Percentiles rank a stretch among this genome's conserved stretches.
These are phyloP conservation scores for Liparis tanakae DNA, from an alignment of 2,797 vertebrate genomes.

Conservation along the genomic window DNA sequence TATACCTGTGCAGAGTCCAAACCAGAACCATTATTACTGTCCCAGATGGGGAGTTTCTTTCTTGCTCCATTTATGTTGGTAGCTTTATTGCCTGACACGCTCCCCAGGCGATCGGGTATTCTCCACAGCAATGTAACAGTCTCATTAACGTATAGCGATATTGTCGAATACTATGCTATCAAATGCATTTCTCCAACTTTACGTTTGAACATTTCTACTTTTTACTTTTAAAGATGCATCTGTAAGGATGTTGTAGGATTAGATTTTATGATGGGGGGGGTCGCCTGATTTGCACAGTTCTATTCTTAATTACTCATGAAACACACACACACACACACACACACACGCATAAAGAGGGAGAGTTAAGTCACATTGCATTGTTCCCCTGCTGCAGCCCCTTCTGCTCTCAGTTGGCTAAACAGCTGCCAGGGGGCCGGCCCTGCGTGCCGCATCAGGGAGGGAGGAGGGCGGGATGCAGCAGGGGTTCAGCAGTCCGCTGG, in stretches of 20 bases:
- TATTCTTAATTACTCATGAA: slow-evolving; percentile 5
- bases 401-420: slow-evolving; percentile 69
- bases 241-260: not conserved
- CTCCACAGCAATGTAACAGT: not conserved
- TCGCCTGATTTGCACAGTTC: not conserved
- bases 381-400: slow-evolving; percentile 52
- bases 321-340: slow-evolving; percentile 14
- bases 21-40: too few species aligned
- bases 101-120: not conserved
- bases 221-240: not conserved
- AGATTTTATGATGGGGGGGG: not conserved
- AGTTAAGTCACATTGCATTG: slow-evolving; percentile 65
- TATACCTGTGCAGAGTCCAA: too few species aligned
- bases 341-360: slow-evolving; percentile 25
- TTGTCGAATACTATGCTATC: not conserved
- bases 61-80: not conserved
- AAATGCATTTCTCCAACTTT: not conserved
- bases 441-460: slow-evolving; percentile 50
- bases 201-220: not conserved
- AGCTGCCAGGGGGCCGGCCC: slow-evolving; percentile 67
- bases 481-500: slow-evolving; percentile 61
- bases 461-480: slow-evolving; percentile 33
- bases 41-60: not conserved
- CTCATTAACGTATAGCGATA: not conserved
- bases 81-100: not conserved